phyloP scores from a whole-genome alignment of 2,797 vertebrate species.

The Hirundo rustica region DNA sequence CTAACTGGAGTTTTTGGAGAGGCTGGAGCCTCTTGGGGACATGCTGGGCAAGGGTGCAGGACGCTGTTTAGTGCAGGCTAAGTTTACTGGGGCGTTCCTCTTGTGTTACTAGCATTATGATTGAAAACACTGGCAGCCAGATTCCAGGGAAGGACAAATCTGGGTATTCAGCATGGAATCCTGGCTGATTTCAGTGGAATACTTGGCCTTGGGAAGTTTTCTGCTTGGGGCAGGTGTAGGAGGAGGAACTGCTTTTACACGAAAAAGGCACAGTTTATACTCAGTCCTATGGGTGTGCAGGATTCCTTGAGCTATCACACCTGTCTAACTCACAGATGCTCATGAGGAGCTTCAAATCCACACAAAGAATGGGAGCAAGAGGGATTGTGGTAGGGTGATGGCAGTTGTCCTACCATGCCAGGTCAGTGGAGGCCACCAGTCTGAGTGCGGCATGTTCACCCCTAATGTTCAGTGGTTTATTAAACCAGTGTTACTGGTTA shows the following conservation, averaged over 20 bases:
- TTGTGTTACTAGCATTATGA: background rate
- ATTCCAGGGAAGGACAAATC: background rate
- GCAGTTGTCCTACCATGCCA: background rate
- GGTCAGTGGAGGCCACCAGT: background rate
- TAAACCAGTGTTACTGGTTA: background rate
- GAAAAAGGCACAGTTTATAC: rapidly evolving
- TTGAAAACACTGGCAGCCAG: background rate
- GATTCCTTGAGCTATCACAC: background rate
- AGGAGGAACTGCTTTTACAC: background rate
- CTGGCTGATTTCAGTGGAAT: background rate
- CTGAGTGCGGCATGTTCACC: background rate
- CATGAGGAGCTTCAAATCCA: background rate
- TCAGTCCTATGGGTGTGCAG: background rate
- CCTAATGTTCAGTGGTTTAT: rapidly evolving
- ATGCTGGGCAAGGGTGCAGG: background rate
- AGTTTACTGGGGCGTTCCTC: background rate
- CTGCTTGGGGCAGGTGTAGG: background rate
- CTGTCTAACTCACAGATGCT: background rate
- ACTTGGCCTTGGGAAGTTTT: background rate
- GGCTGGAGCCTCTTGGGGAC: background rate
- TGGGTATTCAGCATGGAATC: background rate
- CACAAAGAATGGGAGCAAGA: background rate
- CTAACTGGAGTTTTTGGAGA: background rate
- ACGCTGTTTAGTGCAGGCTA: background rate
- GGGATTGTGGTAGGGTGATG: background rate